Percentiles rank a stretch among this genome's conserved stretches.
Conservation (phyloP, 2,113 vertebrate genomes). For the Bos taurus region DNA sequence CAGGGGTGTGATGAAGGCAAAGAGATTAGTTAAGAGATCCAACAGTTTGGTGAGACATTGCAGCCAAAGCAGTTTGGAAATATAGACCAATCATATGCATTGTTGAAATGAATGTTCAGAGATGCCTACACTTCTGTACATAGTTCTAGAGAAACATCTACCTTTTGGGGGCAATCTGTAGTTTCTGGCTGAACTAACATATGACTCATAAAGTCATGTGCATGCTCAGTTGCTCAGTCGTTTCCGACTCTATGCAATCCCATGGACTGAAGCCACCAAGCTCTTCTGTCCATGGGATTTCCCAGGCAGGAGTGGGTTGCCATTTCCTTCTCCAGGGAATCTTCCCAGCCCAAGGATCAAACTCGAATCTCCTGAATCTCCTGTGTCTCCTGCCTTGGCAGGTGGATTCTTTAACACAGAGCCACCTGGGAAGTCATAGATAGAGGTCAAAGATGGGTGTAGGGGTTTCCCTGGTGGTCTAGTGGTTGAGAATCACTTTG, state of each 20-base stretch:
- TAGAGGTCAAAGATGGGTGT: neutral
- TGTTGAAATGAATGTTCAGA: neutral
- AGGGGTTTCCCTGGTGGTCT: neutral
- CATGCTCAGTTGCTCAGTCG: neutral
- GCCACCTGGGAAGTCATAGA: neutral
- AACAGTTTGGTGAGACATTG: neutral
- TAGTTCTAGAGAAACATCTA: neutral
- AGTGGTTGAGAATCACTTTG: neutral
- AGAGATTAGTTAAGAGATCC: neutral
- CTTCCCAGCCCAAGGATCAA: neutral
- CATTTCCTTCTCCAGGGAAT: neutral
- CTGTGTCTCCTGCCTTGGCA: neutral
- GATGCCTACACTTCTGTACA: neutral
- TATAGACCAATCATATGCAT: neutral
- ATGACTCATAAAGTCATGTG: neutral
- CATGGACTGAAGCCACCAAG: neutral
- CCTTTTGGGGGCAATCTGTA: neutral
- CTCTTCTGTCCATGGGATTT: neutral
- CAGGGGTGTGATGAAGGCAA: neutral
- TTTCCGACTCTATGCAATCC: neutral
- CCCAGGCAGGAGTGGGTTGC: neutral
- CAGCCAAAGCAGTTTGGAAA: neutral
- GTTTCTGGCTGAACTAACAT: neutral
- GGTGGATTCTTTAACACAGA: neutral
- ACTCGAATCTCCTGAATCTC: neutral